Evolutionary conservation across 2,113 vertebrate species (phyloP).

Genomic region (Gallinago jamesoni): DNA sequence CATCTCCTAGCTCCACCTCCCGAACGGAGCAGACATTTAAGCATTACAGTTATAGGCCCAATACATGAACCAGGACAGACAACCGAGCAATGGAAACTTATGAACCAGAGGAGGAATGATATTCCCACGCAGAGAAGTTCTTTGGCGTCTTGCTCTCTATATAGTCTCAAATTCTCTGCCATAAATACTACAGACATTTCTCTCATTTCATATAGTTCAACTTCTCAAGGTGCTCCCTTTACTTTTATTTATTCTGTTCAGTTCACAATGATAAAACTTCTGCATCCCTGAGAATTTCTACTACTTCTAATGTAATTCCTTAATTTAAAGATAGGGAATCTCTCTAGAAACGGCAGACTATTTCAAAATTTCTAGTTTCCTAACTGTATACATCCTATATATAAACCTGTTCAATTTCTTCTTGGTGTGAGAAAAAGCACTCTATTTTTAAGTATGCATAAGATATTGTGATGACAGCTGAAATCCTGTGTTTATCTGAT

Average conservation of each 20-base stretch:
- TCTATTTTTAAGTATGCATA: slow-evolving; percentile 66
- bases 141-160: background rate
- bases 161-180: background rate
- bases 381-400: slow-evolving; percentile 19
- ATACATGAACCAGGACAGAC: background rate
- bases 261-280: background rate
- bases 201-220: background rate
- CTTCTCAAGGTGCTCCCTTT: background rate
- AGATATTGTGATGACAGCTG: slow-evolving; percentile 66
- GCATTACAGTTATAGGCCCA: background rate
- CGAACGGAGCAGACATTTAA: fast-evolving
- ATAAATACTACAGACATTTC: background rate
- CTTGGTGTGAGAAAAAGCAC: slow-evolving; percentile 43
- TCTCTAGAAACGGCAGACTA: slow-evolving; percentile 19
- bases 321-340: slow-evolving; percentile 44
- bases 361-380: slow-evolving; percentile 26
- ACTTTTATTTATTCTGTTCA: background rate
- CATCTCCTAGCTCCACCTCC: background rate
- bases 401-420: slow-evolving; percentile 51
- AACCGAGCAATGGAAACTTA: background rate
- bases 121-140: background rate
- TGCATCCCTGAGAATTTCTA: background rate
- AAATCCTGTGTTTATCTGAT: slow-evolving; percentile 68
- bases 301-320: background rate
- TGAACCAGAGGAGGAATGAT: background rate